phyloP scores from a whole-genome alignment of 2,113 vertebrate genomes.

The Callionymus lyra region DNA sequence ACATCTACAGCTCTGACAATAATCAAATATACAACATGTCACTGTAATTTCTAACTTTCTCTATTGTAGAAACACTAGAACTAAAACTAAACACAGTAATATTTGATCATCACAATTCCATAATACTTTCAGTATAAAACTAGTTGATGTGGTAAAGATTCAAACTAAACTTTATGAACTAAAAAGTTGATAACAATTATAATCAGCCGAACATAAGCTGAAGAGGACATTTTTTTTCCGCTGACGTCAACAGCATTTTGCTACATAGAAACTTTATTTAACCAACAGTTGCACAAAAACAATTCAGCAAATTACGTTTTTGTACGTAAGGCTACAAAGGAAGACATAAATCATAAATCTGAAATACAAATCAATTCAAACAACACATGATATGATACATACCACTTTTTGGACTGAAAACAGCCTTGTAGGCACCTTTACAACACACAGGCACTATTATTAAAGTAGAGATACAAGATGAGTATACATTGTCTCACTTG shows the following conservation, averaged over 20 bases:
- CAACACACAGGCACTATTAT: slow-evolving; percentile 45
- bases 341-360: slow-evolving; percentile 52
- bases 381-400: slow-evolving; percentile 4
- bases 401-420: slow-evolving; percentile 18
- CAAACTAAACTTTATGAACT: no score
- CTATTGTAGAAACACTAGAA: slow-evolving; percentile 52
- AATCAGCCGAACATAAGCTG: no score
- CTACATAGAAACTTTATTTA: no score
- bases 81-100: background rate
- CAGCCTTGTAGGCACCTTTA: slow-evolving; percentile 26
- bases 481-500: no score
- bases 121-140: no score
- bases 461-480: background rate
- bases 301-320: slow-evolving; percentile 52
- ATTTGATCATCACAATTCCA: no score
- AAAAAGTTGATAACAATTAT: no score
- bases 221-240: no score
- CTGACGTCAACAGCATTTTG: no score
- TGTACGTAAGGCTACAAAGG: slow-evolving; percentile 74
- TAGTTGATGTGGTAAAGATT: no score
- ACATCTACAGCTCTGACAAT: slow-evolving; percentile 66
- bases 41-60: slow-evolving; percentile 27
- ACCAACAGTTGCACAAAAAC: slow-evolving; percentile 46
- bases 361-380: slow-evolving; percentile 11
- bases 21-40: slow-evolving; percentile 59